Conservation (phyloP, 1,140 invertebrate genomes). For the Melipona quadrifasciata region DNA sequence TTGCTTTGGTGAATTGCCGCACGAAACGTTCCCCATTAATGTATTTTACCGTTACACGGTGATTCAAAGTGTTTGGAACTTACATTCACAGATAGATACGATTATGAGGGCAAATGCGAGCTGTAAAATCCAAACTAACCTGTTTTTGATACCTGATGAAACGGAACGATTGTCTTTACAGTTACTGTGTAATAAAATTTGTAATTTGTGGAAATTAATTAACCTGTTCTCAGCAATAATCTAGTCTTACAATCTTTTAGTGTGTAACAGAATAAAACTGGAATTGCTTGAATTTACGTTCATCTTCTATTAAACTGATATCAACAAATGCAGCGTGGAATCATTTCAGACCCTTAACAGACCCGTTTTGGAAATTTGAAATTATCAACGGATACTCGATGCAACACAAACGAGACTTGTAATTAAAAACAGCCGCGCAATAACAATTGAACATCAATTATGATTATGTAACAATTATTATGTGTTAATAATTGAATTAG, state of each 20-base stretch:
- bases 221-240: not conserved
- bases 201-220: no score
- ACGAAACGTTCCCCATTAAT: not conserved
- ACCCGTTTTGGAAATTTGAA: no score
- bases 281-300: not conserved
- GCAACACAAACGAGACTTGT: not conserved
- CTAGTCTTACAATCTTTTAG: not conserved
- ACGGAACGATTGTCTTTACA: no score
- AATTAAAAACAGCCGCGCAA: not conserved
- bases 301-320: not conserved
- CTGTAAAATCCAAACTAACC: no score
- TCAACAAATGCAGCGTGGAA: not conserved
- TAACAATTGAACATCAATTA: not conserved
- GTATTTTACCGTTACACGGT: not conserved
- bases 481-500: no score
- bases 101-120: no score
- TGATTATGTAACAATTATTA: no score
- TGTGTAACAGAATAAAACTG: no score
- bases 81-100: not conserved
- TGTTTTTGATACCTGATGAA: no score
- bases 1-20: not conserved
- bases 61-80: not conserved
- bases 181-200: no score
- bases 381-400: no score
- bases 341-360: no score